Evolutionary conservation across 2,113 vertebrate genomes (phyloP).

Genomic region (Atlantisia rogersi): DNA sequence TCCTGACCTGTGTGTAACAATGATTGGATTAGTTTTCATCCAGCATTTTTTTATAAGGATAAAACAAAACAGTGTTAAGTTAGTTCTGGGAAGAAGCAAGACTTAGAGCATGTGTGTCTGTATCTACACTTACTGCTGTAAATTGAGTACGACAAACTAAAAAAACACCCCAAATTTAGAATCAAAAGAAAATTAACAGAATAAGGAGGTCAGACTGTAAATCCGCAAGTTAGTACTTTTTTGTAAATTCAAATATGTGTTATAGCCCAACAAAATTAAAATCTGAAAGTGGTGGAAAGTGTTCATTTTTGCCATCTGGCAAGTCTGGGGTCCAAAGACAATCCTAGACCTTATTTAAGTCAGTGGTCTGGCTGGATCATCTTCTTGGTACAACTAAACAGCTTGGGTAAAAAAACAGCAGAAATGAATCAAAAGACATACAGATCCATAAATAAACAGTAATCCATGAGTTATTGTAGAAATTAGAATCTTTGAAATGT

Average conservation of each 20-base stretch:
- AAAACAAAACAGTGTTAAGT: background rate
- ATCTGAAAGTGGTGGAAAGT: conserved; percentile 17
- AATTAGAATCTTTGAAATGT: background rate
- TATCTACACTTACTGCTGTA: background rate
- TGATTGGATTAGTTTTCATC: background rate
- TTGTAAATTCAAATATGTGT: background rate
- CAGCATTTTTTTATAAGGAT: background rate
- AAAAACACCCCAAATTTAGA: background rate
- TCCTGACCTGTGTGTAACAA: background rate
- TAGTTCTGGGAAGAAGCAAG: background rate
- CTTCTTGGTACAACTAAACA: conserved; percentile 23
- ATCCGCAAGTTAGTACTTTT: background rate
- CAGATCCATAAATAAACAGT: conserved; percentile 33
- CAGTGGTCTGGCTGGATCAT: conserved; percentile 2
- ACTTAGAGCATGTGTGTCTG: background rate
- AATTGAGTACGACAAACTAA: background rate
- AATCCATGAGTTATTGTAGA: background rate
- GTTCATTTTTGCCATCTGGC: conserved; percentile 12
- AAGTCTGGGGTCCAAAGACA: conserved; percentile 9
- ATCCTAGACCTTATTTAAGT: conserved; percentile 10
- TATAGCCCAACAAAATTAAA: background rate
- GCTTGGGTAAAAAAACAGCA: background rate
- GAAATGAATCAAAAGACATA: conserved; percentile 7
- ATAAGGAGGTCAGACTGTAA: background rate
- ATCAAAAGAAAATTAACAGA: background rate